A percentile compares a stretch with the other conserved stretches of the same genome.
Evolutionary conservation across 53 echinoderm and acorn worm species (phyloP).

Genomic region (Henricia sp.): DNA sequence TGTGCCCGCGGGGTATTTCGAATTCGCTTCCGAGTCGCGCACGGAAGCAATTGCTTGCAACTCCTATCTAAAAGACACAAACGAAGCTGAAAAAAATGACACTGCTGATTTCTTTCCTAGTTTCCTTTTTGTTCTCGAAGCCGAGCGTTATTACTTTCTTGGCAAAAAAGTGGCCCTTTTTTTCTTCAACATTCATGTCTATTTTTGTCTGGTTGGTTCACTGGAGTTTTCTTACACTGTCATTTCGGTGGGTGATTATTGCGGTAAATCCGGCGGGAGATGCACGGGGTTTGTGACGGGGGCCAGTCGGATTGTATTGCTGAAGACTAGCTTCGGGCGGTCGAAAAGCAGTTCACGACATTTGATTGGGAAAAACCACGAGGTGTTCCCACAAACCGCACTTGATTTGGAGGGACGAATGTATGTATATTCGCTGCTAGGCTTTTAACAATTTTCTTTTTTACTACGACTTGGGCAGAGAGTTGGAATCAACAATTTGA

Average conservation of each 20-base stretch:
- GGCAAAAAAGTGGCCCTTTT: too few species aligned
- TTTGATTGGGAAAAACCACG: slow-evolving; percentile 11
- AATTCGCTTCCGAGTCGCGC: too few species aligned
- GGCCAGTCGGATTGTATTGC: slow-evolving; percentile 44
- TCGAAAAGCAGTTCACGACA: background rate
- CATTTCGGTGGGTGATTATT: slow-evolving; percentile 32
- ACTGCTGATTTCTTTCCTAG: background rate
- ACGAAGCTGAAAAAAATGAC: background rate
- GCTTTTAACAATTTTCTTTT: too few species aligned
- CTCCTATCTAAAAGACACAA: background rate
- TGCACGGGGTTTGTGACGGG: background rate
- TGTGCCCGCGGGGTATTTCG: background rate
- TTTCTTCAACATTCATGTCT: slow-evolving; percentile 20
- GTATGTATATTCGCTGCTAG: too few species aligned
- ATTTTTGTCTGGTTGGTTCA: too few species aligned
- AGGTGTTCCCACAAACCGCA: background rate
- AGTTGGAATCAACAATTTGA: too few species aligned
- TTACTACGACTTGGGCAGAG: too few species aligned
- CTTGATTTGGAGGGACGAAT: slow-evolving; percentile 10
- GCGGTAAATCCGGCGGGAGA: slow-evolving; percentile 46
- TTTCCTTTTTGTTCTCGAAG: background rate
- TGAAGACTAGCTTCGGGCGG: slow-evolving; percentile 34
- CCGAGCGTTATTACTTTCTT: too few species aligned
- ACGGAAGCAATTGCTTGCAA: background rate
- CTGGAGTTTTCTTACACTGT: slow-evolving; percentile 2